Base-by-base conservation (phyloP, 2,888 invertebrate species). In the Parnassius mnemosyne region DNA sequence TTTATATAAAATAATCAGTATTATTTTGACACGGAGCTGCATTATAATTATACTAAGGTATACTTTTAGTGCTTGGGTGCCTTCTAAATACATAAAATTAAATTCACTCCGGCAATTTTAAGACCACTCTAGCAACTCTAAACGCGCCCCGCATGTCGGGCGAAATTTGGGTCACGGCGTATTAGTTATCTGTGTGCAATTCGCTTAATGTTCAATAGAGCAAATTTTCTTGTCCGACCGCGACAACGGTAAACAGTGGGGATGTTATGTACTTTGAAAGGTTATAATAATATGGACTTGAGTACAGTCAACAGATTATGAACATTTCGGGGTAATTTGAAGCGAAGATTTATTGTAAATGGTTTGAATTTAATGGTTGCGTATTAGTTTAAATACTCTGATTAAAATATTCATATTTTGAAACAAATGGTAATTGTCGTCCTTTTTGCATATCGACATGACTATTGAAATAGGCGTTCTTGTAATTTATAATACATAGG, bases 121-220 rank as follows among this genome's bases (percentile, higher is more conserved):
- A 53, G 13, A 13, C 9, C 12, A 54, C 20, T 43, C 16, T 20
- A 44, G 54, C 58, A 55, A 46, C 63, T 58, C 57, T 59, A 54
- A 55, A 52, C 54, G 43, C 77, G 77, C 75, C 79, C 75, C 76
- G 77, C 79, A 80, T 81, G 82, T 84, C 81, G 42, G 52, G 71
- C 73, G 72, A 80, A 81, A 88, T 86, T 84, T 86, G 80, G 88
- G 87, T 87, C 88, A 87, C 80, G 72, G 73, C 75, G 75, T 83
- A 84, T 87, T 83, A 83, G 79, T 80, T 84, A 81, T 76, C 77
- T 74, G 72, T 77, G 74, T 76, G 75, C 80, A 79, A 82, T 80
- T 77, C 75, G 74, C 75, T 75, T 81, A 81, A 79, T 81, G 72
- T 71, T 68, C 75, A 72, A 78, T 77, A 76, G 69, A 61, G 65